phyloP scores from a whole-genome alignment of 2,797 vertebrate species.

The Taenioides sp. region DNA sequence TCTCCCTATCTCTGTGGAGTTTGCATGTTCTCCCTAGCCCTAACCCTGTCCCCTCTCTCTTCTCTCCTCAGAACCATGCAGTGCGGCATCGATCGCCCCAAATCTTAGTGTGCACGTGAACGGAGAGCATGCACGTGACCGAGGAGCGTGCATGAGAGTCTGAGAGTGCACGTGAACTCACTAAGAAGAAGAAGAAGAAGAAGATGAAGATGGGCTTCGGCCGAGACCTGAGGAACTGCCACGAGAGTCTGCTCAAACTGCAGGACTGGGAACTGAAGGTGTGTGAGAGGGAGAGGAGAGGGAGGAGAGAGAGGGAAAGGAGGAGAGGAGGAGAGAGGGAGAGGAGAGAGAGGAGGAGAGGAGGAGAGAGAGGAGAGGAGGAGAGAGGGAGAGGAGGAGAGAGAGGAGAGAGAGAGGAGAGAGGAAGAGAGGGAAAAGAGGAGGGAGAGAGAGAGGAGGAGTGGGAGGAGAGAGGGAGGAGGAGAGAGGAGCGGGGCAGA shows the following conservation, averaged over 20 bases:
- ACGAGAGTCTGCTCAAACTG: slow-evolving; percentile 93
- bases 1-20: no score
- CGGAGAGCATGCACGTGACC: slow-evolving; percentile 9
- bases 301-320: neutral
- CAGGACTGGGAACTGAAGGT: slow-evolving; percentile 97
- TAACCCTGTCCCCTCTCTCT: no score
- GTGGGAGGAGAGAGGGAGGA: neutral
- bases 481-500: neutral
- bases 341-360: neutral
- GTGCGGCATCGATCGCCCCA: slow-evolving; percentile 19
- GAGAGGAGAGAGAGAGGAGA: no score
- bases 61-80: slow-evolving; percentile 54
- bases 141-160: slow-evolving; percentile 4
- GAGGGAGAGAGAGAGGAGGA: no score
- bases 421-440: no score
- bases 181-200: neutral
- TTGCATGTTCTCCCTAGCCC: no score
- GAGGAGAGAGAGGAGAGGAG: slow-evolving; percentile 60
- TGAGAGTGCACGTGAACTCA: slow-evolving; percentile 8
- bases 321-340: neutral
- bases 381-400: slow-evolving; percentile 48
- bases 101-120: slow-evolving; percentile 18
- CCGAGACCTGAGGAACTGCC: slow-evolving; percentile 91
- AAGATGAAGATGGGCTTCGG: slow-evolving; percentile 89
- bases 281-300: slow-evolving; percentile 9